These are phyloP conservation scores for Apotomis turbidana DNA, from an alignment of 2,888 invertebrate species.

Conservation along the genomic window DNA sequence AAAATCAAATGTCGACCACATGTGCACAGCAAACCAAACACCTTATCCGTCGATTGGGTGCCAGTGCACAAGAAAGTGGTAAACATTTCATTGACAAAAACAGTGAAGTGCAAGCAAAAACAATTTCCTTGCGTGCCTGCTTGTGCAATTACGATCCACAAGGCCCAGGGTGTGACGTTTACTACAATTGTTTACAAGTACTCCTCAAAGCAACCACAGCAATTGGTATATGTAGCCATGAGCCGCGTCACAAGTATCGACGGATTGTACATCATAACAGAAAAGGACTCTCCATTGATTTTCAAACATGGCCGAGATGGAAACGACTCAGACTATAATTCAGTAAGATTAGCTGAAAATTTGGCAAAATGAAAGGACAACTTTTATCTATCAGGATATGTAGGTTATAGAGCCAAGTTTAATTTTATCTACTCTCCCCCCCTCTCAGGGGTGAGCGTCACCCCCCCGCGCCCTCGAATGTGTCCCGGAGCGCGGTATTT, in stretches of 20 bases:
- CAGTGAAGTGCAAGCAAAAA: constrained; percentile 46
- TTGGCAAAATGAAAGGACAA: too few species aligned
- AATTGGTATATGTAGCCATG: constrained; percentile 44
- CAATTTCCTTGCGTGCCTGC: constrained; percentile 46
- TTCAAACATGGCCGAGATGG: constrained; percentile 27
- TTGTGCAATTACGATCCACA: constrained; percentile 45
- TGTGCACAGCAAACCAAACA: constrained; percentile 43
- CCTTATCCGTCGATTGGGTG: constrained; percentile 40
- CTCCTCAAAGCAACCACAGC: constrained; percentile 43
- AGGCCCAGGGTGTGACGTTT: constrained; percentile 47
- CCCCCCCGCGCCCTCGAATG: too few species aligned
- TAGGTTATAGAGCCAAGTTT: too few species aligned
- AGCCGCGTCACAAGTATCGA: constrained; percentile 42
- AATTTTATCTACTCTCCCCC: too few species aligned
- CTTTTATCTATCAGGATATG: too few species aligned
- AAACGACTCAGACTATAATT: constrained; percentile 44
- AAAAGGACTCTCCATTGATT: constrained; percentile 39
- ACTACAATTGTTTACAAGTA: constrained; percentile 46
- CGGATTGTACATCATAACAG: constrained; percentile 41
- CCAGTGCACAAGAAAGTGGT: constrained; percentile 45
- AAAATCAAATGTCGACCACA: constrained; percentile 44
- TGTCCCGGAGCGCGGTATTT: too few species aligned
- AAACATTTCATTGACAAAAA: constrained; percentile 45
- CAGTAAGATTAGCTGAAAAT: too few species aligned
- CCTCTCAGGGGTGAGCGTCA: too few species aligned